A percentile compares a stretch with the other conserved stretches of the same genome.
Evolutionary conservation across 2,113 vertebrate genomes (phyloP).

Genomic region (Cercopithecus mona): DNA sequence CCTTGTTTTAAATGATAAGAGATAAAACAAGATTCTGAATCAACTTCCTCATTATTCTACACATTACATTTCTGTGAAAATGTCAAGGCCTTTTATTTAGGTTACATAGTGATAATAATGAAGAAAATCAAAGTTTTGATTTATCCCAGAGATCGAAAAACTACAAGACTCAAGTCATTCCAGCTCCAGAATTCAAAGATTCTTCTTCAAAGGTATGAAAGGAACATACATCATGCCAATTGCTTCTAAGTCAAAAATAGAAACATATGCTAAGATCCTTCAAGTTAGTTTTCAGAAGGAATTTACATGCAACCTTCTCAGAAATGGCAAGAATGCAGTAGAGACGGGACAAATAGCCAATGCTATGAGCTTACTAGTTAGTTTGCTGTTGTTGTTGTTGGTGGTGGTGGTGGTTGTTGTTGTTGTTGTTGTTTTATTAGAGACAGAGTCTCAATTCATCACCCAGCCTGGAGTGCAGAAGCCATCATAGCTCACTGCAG

Average conservation of each 20-base stretch:
- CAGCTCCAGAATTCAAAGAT: neutral
- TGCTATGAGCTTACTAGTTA: neutral
- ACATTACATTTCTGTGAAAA: neutral
- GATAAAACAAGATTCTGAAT: constrained; percentile 3
- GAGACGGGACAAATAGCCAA: neutral
- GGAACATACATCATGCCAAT: neutral
- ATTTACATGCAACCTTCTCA: neutral
- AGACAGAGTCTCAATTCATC: too few relatives aligned
- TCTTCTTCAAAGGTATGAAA: neutral
- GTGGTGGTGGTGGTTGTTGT: too few relatives aligned
- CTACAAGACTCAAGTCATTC: neutral
- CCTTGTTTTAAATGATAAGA: neutral
- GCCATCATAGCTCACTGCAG: too few relatives aligned
- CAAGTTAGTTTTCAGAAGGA: neutral
- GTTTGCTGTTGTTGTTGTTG: neutral
- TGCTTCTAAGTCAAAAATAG: neutral
- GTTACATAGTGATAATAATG: neutral
- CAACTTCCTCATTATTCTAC: neutral
- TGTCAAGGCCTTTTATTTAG: neutral
- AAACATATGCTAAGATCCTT: neutral
- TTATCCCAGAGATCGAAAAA: neutral
- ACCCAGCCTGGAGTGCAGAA: too few relatives aligned
- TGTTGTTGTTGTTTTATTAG: too few relatives aligned
- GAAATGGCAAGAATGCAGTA: neutral
- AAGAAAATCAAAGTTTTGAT: constrained; percentile 10